Percentiles rank a stretch among this genome's conserved stretches.
Evolutionary conservation across 2,797 vertebrate genomes (phyloP).

Genomic region (Peromyscus eremicus): DNA sequence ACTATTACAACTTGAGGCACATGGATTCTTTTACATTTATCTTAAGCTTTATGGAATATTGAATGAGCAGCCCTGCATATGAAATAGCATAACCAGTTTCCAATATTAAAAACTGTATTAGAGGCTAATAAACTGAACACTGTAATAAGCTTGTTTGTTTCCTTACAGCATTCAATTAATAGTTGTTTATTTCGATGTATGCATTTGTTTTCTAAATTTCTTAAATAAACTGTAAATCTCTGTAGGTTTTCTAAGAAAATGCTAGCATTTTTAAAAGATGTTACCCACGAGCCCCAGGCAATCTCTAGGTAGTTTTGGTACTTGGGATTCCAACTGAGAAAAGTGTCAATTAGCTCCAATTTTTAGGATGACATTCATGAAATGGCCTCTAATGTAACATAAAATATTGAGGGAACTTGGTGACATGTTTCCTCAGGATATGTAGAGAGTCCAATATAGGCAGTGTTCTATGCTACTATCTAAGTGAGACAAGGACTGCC

Average conservation of each 20-base stretch:
- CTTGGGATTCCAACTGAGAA: slow-evolving; percentile 63
- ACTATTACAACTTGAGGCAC: slow-evolving; percentile 20
- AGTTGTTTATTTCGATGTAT: not conserved
- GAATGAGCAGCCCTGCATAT: not conserved
- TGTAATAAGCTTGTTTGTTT: not conserved
- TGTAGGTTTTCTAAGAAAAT: slow-evolving; percentile 10
- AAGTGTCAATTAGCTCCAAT: slow-evolving; percentile 65
- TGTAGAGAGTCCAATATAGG: not conserved
- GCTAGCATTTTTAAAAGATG: not conserved
- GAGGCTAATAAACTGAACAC: not conserved
- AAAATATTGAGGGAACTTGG: slow-evolving; percentile 12
- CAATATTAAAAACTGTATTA: not conserved
- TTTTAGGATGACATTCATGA: slow-evolving; percentile 72
- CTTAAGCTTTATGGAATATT: slow-evolving; percentile 28
- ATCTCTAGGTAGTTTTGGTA: slow-evolving; percentile 35
- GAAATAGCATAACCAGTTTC: not conserved
- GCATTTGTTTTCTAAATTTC: not conserved
- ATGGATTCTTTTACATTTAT: slow-evolving; percentile 34
- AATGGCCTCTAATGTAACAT: slow-evolving; percentile 40
- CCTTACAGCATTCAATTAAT: not conserved
- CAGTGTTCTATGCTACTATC: not conserved
- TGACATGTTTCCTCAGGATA: slow-evolving; percentile 53
- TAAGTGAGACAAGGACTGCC: slow-evolving; percentile 29
- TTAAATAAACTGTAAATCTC: not conserved
- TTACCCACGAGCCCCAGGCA: not conserved